A percentile compares a stretch with the other conserved stretches of the same genome.
Conservation (phyloP, 2,888 invertebrate genomes). For the Piscicola geometra region DNA sequence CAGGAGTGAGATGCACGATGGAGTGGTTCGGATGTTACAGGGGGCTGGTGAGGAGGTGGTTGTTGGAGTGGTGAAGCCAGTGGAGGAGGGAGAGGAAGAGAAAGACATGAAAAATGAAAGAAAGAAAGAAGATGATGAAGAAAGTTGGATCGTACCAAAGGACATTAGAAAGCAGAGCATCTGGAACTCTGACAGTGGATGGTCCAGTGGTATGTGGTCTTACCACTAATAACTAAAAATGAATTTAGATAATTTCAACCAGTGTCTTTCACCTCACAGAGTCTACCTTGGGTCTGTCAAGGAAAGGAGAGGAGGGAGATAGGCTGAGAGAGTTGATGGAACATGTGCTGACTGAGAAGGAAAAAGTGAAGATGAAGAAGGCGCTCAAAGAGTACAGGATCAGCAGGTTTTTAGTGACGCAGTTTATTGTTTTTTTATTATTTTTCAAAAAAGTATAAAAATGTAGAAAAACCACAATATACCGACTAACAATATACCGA, state of each 20-base stretch:
- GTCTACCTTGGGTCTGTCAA: neutral
- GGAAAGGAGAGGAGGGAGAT: neutral
- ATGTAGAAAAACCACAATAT: too few relatives aligned
- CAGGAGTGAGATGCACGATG: slow-evolving; percentile 50
- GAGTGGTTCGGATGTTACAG: slow-evolving; percentile 50
- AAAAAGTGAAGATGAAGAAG: slow-evolving; percentile 50
- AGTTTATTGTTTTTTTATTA: too few relatives aligned
- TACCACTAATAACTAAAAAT: too few relatives aligned
- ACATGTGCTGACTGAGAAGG: slow-evolving; percentile 52
- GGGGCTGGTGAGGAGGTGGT: slow-evolving; percentile 47
- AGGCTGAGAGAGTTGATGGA: slow-evolving; percentile 44
- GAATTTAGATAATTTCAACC: too few relatives aligned
- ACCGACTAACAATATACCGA: too few relatives aligned
- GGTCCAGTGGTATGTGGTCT: slow-evolving; percentile 9
- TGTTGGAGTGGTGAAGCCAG: slow-evolving; percentile 8
- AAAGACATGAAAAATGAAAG: neutral
- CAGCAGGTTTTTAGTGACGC: slow-evolving; percentile 47
- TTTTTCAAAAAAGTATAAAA: too few relatives aligned
- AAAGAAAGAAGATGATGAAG: neutral
- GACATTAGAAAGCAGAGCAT: too few relatives aligned
- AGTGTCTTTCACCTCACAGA: neutral
- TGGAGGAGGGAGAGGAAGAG: neutral
- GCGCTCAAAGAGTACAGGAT: slow-evolving; percentile 50
- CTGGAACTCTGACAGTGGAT: slow-evolving; percentile 6
- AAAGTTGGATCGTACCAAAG: neutral